These are phyloP conservation scores for Centropus bengalensis DNA, from an alignment of 2,113 vertebrate genomes.

Conservation along the genomic window DNA sequence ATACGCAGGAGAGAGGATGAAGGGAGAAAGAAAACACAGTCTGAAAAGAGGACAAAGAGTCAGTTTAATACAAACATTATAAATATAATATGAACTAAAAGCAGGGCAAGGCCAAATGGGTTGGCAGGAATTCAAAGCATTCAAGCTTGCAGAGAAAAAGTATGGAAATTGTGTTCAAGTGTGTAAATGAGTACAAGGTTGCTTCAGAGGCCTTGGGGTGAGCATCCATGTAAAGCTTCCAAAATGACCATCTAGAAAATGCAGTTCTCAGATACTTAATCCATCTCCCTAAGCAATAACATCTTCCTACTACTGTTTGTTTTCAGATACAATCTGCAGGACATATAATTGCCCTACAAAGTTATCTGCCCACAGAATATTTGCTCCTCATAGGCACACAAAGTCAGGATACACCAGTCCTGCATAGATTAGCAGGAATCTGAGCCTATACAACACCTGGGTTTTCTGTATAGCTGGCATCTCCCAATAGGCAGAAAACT, in stretches of 20 bases:
- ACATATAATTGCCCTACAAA: not conserved
- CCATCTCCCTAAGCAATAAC: not conserved
- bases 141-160: slow-evolving; percentile 62
- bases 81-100: slow-evolving; percentile 79
- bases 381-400: not conserved
- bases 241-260: slow-evolving; percentile 15
- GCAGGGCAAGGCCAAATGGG: slow-evolving; percentile 69
- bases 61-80: slow-evolving; percentile 78
- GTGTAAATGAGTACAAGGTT: not conserved
- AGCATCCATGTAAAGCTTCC: not conserved
- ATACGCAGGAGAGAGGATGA: slow-evolving; percentile 62
- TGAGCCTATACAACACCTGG: not conserved
- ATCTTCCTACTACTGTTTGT: not conserved
- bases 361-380: not conserved
- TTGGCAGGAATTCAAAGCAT: slow-evolving; percentile 69
- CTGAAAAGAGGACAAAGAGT: slow-evolving; percentile 76
- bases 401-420: not conserved
- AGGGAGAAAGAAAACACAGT: slow-evolving; percentile 61
- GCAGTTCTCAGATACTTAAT: not conserved
- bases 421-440: not conserved
- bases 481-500: not conserved
- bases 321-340: not conserved
- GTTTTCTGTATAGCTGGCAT: not conserved
- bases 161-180: slow-evolving; percentile 52
- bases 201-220: not conserved